phyloP scores from a whole-genome alignment of 2,888 invertebrate species.

The Caenorhabditis zanzibari region DNA sequence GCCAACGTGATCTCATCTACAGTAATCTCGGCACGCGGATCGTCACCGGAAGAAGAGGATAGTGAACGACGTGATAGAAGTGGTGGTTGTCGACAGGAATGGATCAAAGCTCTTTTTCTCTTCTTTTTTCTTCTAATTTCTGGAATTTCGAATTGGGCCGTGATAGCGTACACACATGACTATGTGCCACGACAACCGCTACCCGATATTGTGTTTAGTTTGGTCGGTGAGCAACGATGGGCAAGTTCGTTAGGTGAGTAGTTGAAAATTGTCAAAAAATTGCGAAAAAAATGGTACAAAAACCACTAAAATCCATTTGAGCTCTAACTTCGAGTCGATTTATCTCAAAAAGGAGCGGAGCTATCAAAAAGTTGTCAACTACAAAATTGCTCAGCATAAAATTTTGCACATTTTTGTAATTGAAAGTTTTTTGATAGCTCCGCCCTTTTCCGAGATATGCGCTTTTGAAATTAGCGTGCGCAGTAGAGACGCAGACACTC shows the following conservation, averaged over 20 bases:
- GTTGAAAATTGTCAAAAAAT: not conserved
- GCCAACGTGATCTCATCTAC: slow-evolving; percentile 3
- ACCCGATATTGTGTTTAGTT: slow-evolving; percentile 75
- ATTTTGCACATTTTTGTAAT: not conserved
- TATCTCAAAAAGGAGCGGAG: not conserved
- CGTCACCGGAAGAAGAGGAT: not conserved
- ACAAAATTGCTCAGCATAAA: not conserved
- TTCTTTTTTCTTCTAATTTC: slow-evolving; percentile 76
- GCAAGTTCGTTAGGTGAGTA: slow-evolving; percentile 67
- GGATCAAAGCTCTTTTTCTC: slow-evolving; percentile 75
- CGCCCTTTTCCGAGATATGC: no score
- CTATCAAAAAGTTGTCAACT: slow-evolving; percentile 2
- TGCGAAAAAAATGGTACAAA: not conserved
- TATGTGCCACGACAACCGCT: slow-evolving; percentile 78
- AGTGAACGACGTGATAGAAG: not conserved
- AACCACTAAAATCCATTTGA: not conserved
- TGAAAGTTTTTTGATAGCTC: not conserved
- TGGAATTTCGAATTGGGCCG: slow-evolving; percentile 82
- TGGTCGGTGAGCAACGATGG: slow-evolving; percentile 75
- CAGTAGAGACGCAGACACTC: no score
- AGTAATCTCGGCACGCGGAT: slow-evolving; percentile 39
- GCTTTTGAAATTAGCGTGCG: no score
- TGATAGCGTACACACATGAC: slow-evolving; percentile 82
- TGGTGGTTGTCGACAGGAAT: slow-evolving; percentile 51
- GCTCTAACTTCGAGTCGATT: not conserved